phyloP scores from a whole-genome alignment of 2,888 invertebrate genomes.

The Pristionchus maxplancki region DNA sequence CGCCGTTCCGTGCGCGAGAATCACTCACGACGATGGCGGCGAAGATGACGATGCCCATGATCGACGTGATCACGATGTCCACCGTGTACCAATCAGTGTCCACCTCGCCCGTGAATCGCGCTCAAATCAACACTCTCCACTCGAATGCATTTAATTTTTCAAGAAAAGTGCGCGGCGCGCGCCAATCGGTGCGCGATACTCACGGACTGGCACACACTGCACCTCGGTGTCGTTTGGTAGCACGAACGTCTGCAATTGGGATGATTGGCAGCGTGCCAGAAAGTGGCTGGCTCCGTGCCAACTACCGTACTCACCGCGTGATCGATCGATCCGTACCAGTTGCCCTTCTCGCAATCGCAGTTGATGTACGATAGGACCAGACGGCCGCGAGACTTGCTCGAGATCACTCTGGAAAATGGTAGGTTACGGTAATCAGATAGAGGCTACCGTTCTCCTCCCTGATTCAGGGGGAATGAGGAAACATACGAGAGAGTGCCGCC shows the following conservation, averaged over 20 bases:
- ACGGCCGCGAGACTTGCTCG: neutral
- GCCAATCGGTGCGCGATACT: neutral
- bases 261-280: neutral
- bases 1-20: conserved; percentile 25
- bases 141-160: neutral
- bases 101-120: neutral
- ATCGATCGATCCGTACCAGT: conserved; percentile 17
- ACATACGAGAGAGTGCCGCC: neutral
- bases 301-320: neutral
- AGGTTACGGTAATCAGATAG: neutral
- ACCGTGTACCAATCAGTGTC: conserved; percentile 14
- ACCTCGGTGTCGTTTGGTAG: neutral
- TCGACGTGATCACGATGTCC: conserved; percentile 22
- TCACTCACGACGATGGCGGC: neutral
- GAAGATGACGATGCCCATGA: neutral
- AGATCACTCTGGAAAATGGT: neutral
- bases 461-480: neutral
- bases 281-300: neutral
- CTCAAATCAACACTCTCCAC: neutral
- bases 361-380: neutral
- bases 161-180: neutral
- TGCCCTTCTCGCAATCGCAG: neutral
- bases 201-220: conserved; percentile 14
- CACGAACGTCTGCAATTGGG: neutral
- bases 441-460: neutral